These are phyloP conservation scores for crab-eating macaque (Macaca fascicularis) DNA, from an alignment of 2,113 vertebrate genomes.

Conservation along the genomic window DNA sequence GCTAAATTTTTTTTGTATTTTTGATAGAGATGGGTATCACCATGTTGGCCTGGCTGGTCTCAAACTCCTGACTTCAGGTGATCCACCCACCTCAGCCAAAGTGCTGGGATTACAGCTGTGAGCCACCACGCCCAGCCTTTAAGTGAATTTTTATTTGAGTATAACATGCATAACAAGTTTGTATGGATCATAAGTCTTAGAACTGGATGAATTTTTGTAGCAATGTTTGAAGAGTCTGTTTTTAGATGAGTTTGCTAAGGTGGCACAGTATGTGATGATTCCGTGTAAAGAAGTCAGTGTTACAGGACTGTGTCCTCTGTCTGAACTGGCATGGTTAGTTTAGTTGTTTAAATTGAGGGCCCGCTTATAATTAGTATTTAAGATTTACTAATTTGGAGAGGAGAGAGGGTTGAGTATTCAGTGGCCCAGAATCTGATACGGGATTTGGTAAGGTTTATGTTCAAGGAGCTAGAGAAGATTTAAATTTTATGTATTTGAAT, in stretches of 20 bases:
- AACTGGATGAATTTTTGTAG: not conserved
- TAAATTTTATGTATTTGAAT: conserved; percentile 24
- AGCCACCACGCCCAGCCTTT: too few species aligned
- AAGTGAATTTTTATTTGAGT: not conserved
- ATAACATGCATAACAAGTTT: not conserved
- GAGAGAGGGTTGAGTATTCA: not conserved
- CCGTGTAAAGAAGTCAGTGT: not conserved
- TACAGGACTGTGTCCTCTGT: not conserved
- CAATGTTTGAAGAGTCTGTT: not conserved
- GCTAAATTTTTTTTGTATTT: too few species aligned
- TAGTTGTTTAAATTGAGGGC: not conserved
- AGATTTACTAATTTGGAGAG: not conserved
- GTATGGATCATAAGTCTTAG: not conserved
- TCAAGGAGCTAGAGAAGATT: not conserved
- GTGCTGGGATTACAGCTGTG: too few species aligned
- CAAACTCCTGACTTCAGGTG: too few species aligned
- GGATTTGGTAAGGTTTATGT: not conserved
- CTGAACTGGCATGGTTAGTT: not conserved
- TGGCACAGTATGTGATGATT: not conserved
- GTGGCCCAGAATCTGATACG: not conserved
- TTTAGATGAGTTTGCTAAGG: not conserved
- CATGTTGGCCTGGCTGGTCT: too few species aligned
- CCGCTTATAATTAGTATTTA: not conserved
- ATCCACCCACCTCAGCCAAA: too few species aligned
- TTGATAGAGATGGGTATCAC: too few species aligned